Conservation (phyloP, 2,113 vertebrate genomes). For the Campylomormyrus numenius region DNA sequence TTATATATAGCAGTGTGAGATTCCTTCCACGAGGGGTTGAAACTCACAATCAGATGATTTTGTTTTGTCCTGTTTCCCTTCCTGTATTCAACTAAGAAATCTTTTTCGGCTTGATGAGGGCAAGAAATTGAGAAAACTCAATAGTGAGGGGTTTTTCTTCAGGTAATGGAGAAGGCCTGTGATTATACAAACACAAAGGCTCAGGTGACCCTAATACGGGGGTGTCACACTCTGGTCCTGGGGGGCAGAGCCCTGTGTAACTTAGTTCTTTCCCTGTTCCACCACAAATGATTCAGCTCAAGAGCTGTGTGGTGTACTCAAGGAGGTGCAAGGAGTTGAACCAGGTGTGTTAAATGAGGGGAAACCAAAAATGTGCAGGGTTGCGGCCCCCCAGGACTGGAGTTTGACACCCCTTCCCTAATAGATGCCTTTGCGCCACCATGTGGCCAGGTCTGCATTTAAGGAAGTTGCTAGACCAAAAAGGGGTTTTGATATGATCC, state of each 20-base stretch:
- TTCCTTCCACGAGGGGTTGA: not conserved
- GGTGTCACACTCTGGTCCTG: not conserved
- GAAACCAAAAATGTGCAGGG: not conserved
- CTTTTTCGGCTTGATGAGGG: not conserved
- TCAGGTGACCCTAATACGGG: not conserved
- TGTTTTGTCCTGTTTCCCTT: not conserved
- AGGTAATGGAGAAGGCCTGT: not conserved
- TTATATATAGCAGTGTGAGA: not conserved
- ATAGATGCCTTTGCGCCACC: not conserved
- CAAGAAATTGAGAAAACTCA: not conserved
- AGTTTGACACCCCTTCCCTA: not conserved
- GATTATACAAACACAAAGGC: not conserved
- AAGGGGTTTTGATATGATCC: not conserved
- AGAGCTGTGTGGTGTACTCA: not conserved
- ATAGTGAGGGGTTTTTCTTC: not conserved
- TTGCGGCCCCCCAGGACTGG: not conserved
- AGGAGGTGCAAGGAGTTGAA: not conserved
- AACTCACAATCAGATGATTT: not conserved
- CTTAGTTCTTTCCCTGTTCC: not conserved
- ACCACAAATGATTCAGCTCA: not conserved
- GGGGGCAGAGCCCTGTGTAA: not conserved
- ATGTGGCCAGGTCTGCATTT: not conserved
- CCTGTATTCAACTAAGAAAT: not conserved
- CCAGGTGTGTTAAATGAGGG: not conserved
- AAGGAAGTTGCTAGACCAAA: not conserved